Evolutionary conservation across 2,888 invertebrate genomes (phyloP).

Genomic region (Sarcophaga caerulescens): DNA sequence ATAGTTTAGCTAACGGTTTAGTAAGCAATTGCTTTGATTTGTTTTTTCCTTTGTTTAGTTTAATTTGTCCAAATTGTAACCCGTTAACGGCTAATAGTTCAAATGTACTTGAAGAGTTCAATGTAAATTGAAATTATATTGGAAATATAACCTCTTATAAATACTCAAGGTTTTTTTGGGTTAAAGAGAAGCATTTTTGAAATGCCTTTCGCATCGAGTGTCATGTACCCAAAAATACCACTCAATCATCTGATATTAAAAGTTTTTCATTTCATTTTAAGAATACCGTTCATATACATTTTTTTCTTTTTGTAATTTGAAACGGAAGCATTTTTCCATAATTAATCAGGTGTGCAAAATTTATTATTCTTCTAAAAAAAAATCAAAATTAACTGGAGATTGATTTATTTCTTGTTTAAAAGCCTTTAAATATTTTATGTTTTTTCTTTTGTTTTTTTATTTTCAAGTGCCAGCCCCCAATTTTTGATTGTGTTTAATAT

Average conservation of each 20-base stretch:
- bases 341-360: conserved; percentile 59
- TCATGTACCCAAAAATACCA: conserved; percentile 40
- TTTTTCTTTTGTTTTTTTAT: not conserved
- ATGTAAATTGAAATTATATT: not conserved
- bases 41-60: too few species aligned
- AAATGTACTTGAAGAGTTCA: not conserved
- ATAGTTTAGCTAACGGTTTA: not conserved
- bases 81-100: not conserved
- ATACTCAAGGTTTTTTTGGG: too few species aligned
- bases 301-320: conserved; percentile 37
- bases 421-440: not conserved
- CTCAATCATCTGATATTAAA: conserved; percentile 22
- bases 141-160: too few species aligned
- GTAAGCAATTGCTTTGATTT: not conserved
- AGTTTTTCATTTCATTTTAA: not conserved
- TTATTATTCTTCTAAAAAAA: not conserved
- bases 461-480: not conserved
- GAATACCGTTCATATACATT: not conserved
- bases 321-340: conserved; percentile 56
- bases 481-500: not conserved
- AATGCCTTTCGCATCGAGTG: conserved; percentile 59
- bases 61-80: not conserved
- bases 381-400: not conserved
- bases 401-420: not conserved
- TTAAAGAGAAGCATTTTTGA: not conserved